Percentiles rank a stretch among this genome's conserved stretches.
Conservation (phyloP, 2,113 vertebrate species). For the Camelus dromedarius region DNA sequence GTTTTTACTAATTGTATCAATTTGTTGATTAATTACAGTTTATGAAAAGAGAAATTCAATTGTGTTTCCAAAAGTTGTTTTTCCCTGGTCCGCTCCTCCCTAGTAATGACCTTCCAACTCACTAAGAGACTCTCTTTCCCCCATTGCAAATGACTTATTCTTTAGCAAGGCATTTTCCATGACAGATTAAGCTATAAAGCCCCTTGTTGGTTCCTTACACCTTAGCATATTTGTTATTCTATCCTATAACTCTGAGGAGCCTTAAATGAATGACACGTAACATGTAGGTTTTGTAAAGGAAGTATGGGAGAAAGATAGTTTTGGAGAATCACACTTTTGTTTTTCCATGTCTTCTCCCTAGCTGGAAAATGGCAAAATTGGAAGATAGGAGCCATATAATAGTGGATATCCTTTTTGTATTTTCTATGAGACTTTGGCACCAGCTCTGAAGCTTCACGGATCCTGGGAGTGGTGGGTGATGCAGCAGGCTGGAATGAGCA, state of each 20-base stretch:
- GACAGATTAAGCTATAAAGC: not conserved
- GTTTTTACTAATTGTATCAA: conserved; percentile 2
- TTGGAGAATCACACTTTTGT: not conserved
- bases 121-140: not conserved
- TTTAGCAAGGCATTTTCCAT: not conserved
- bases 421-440: not conserved
- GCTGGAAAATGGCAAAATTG: not conserved
- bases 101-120: not conserved
- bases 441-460: not conserved
- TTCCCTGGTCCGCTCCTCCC: not conserved
- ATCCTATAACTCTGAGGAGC: not conserved
- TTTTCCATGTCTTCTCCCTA: not conserved
- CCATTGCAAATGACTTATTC: not conserved
- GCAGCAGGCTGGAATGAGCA: not conserved
- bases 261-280: not conserved
- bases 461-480: not conserved
- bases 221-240: not conserved
- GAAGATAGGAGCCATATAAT: not conserved
- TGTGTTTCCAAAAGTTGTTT: not conserved
- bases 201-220: not conserved
- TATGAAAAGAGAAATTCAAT: conserved; percentile 11
- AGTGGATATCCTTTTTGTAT: not conserved
- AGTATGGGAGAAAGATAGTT: not conserved
- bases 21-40: not conserved
- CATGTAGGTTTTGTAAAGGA: not conserved